Evolutionary conservation across 2,888 invertebrate genomes (phyloP), one percentile per base, ranked within the genome.

Genomic region (Margaritifera margaritifera): DNA sequence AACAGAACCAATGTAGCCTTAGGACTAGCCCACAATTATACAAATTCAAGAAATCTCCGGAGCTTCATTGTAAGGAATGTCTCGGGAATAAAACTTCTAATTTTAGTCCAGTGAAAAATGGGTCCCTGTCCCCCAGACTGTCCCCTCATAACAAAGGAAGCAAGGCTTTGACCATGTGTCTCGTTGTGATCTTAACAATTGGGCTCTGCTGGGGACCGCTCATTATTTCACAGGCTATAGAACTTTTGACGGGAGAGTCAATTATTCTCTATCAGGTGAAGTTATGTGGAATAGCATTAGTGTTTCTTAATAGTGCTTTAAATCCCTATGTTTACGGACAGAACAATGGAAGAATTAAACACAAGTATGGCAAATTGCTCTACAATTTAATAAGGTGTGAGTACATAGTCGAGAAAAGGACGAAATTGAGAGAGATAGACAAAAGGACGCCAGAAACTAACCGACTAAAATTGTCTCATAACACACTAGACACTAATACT

Each of bases 251-350:
- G 2, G 85, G 85, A 57, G 80, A 83, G 61, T 83, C 85, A 42
- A 83, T 84, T 67, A 81, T 84, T 57, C 65, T 85, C 24, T 84
- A 83, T 67, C 85, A 85, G 70, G 83, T 85, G 56, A 84, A 85
- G 75, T 74, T 85, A 60, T 85, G 85, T 63, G 84, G 84, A 71
- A 83, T 85, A 50, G 83, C 84, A 64, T 76, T 85, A 25, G 80
- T 85, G 62, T 85, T 84, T 75, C 80, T 85, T 6, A 85, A 85
- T 74, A 83, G 84, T 69, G 85, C 84, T 54, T 69, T 85, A 64
- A 77, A 85, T 64, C 85, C 85, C 6, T 85, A 84, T 66, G 75
- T 85, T 63, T 85, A 85, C 71, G 81, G 83, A 19, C 83, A 84
- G 62, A 78, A 78, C 59, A 82, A 78, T 68, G 77, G 79, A 4